Base-by-base conservation (phyloP, 2,888 invertebrate genomes). In the Drosophila greeni region DNA sequence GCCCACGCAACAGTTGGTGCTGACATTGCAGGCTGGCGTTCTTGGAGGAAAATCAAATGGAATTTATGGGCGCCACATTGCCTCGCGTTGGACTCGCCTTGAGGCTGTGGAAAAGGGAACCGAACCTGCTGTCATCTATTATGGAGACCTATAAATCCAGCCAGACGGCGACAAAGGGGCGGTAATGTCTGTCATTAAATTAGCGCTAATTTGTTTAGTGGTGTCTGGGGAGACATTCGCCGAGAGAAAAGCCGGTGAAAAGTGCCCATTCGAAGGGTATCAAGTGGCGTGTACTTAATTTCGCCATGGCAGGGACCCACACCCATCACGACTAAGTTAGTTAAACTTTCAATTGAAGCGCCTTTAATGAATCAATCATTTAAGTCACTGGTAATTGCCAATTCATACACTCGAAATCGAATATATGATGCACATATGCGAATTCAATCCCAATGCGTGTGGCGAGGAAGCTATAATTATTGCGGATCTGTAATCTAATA, bases 191-290 rank as follows among this genome's bases (percentile, higher is more conserved):
- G 81, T 82, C 81, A 81, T 81, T 81, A 81, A 81, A 81, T 81
- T 82, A 82, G 76, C 81, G 82, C 81, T 81, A 81, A 81, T 81
- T 81, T 81, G 82, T 81, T 82, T 81, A 81, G 81, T 81, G 77
- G 78, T 65, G 73, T 75, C 81, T 80, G 70, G 81, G 81, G 81
- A 82, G 82, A 75, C 82, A 79, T 79, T 76, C 12, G 33, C 43
- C 26, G 9, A 26, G 26, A 24, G 45, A 33, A 24, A 67, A 71
- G 67, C 43, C 36, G n/a, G 11, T 47, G 39, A 69, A 73, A 79
- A 73, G 66, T 79, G 75, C 57, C 78, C 66, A 64, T 65, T 65
- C 43, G 59, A 47, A 45, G 14, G 24, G 55, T 39, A 29, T 65
- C 58, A 45, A 49, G 52, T 53, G 66, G 65, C 53, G 64, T 70